Evolutionary conservation across 2,113 vertebrate species (phyloP), one percentile per base, ranked within the genome.

Genomic region (Grantiella picta): DNA sequence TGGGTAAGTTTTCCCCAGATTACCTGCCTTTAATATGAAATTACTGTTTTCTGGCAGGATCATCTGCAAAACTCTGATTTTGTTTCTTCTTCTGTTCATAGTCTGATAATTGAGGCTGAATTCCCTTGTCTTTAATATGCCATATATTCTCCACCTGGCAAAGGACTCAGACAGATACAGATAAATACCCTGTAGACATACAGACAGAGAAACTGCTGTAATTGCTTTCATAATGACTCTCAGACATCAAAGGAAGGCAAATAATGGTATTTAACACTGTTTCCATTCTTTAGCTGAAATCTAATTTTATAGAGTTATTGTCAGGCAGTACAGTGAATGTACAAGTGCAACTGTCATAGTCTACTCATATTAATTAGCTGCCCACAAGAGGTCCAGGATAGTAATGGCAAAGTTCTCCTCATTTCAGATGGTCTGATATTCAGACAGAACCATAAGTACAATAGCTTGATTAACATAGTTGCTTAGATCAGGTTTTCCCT

Each of bases 231-330:
- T 98, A 98, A 98, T 98, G 98, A 98, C 97, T 98, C 98, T 90
- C 97, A 97, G 98, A 98, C 98, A 98, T 98, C 98, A 98, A 98
- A 98, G 97, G 97, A 94, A 98, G 98, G 98, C 98, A 98, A 98
- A 98, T 98, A 98, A 98, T 98, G 98, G 98, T 98, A 98, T 98
- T 98, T 98, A 98, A 98, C 98, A 98, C 97, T 98, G 97, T 98
- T 98, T 98, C 98, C 97, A 98, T 98, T 98, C 98, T 98, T 98
- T 97, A 96, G 95, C 97, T 97, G 97, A 98, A 98, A 98, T 98
- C 98, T 98, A 98, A 98, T 98, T 98, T 98, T 98, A 98, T 97
- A 97, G 97, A 98, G 97, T 98, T 98, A 98, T 98, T 98, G 98
- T 98, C 98, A 98, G 98, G 95, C 97, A 78, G 97, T 54, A 88